Percentiles rank a stretch among this genome's conserved stretches.
These are phyloP conservation scores for Patiria miniata DNA, from an alignment of 35 echinoderm and acorn worm genomes.

Conservation along the genomic window DNA sequence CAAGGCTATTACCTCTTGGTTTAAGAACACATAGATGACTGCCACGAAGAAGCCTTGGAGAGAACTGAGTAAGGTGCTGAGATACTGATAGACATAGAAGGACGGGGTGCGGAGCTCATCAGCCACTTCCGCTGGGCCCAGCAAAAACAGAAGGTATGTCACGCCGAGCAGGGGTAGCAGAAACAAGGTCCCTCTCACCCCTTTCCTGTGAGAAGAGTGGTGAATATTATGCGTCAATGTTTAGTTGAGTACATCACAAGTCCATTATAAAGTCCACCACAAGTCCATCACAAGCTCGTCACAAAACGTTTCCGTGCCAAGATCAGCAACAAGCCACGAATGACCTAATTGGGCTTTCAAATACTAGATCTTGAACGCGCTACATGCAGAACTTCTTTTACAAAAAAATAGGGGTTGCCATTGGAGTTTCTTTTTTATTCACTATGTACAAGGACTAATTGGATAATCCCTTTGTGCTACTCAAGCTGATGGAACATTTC, in stretches of 20 bases:
- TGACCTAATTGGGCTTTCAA: too few relatives aligned
- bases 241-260: too few relatives aligned
- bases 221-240: neutral
- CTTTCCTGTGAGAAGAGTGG: conserved; percentile 64
- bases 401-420: too few relatives aligned
- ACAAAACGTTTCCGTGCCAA: too few relatives aligned
- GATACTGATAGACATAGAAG: conserved; percentile 50
- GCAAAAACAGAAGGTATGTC: conserved; percentile 77
- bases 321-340: too few relatives aligned
- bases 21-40: conserved; percentile 86
- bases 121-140: conserved; percentile 23
- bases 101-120: neutral
- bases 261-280: too few relatives aligned
- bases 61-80: conserved; percentile 71
- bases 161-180: conserved; percentile 80
- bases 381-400: too few relatives aligned
- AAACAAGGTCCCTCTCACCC: conserved; percentile 71
- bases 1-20: conserved; percentile 94
- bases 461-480: too few relatives aligned
- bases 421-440: too few relatives aligned
- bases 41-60: conserved; percentile 87
- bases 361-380: too few relatives aligned
- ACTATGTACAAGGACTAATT: too few relatives aligned
- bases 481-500: neutral
- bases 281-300: too few relatives aligned